A percentile compares a stretch with the other conserved stretches of the same genome.
phyloP scores from a whole-genome alignment of 2,888 invertebrate genomes.

The Cephus runcator region DNA sequence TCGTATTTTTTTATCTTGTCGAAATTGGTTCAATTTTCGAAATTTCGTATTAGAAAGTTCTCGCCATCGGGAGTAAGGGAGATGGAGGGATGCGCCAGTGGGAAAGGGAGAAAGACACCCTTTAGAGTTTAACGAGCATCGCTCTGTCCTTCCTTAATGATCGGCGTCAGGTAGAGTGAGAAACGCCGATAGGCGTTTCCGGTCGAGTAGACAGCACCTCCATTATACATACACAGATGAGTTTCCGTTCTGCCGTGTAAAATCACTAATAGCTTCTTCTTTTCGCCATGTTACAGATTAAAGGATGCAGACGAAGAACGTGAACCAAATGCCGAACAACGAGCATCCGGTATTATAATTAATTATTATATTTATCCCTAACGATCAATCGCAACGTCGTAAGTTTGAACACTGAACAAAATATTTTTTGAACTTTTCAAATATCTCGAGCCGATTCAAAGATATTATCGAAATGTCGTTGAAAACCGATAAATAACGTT shows the following conservation, averaged over 20 bases:
- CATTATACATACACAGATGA: not conserved
- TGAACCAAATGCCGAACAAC: slow-evolving; percentile 37
- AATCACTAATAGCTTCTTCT: not conserved
- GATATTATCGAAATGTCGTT: too few species aligned
- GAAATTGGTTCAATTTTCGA: not conserved
- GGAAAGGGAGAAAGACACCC: not conserved
- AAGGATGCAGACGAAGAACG: slow-evolving; percentile 49
- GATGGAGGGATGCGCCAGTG: not conserved
- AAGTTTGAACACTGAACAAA: too few species aligned
- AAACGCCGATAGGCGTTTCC: not conserved
- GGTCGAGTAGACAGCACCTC: not conserved
- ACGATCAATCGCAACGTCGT: not conserved
- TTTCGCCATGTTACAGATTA: slow-evolving; percentile 8
- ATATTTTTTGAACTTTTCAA: too few species aligned
- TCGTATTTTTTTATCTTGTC: not conserved
- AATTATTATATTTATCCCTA: not conserved
- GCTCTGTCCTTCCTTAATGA: not conserved
- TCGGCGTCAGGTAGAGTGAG: not conserved
- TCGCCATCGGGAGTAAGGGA: not conserved
- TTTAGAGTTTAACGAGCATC: not conserved
- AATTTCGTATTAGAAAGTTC: not conserved
- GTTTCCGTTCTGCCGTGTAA: not conserved
- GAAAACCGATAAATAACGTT: not conserved
- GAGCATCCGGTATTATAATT: slow-evolving; percentile 9
- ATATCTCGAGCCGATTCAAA: too few species aligned